Base-by-base conservation (phyloP, 2,888 invertebrate species). In the Bombyx huttoni region DNA sequence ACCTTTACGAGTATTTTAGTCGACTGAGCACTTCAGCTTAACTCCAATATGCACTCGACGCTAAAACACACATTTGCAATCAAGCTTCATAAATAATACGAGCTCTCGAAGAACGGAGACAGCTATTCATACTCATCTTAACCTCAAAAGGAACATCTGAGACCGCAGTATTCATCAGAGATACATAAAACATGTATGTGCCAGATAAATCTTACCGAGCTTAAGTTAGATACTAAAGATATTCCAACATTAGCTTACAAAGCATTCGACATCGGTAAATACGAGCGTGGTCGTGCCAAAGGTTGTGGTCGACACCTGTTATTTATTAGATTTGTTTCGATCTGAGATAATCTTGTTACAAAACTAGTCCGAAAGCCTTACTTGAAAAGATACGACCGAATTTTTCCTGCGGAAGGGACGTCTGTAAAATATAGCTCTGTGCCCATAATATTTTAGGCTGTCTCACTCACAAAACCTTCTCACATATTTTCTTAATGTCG, bases 301-400 rank as follows among this genome's bases (percentile, higher is more conserved):
- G 77, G 75, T 68, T 71, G 62, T 56, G 63, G 62, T 67, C 68
- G 72, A 72, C 78, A 81, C 78, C 78, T 80, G 75, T 69, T 75
- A 77, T 83, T 82, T 83, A 83, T 85, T 85, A 79, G 81, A 82
- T 85, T 85, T 81, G 74, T 77, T 79, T 75, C 75, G 78, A 81
- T 76, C 71, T 69, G 62, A 63, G 75, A 78, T 83, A 83, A 84
- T 85, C 81, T 74, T 66, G 73, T 84, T 82, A 81, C 58, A 65
- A 67, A 64, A 68, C 69, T 60, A 58, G 56, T 62, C 54, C 53
- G 58, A 55, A 54, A 55, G 58, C 60, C 65, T 54, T 63, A 52
- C 53, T 49, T 58, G 57, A 54, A 54, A 53, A 52, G 56, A 51
- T 52, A 59, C 53, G 40, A 7, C 56, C 54, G 53, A 56, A 56